Percentiles rank a stretch among this genome's conserved stretches.
Conservation (phyloP, 2,113 vertebrate genomes). For the Paratilapia polleni region DNA sequence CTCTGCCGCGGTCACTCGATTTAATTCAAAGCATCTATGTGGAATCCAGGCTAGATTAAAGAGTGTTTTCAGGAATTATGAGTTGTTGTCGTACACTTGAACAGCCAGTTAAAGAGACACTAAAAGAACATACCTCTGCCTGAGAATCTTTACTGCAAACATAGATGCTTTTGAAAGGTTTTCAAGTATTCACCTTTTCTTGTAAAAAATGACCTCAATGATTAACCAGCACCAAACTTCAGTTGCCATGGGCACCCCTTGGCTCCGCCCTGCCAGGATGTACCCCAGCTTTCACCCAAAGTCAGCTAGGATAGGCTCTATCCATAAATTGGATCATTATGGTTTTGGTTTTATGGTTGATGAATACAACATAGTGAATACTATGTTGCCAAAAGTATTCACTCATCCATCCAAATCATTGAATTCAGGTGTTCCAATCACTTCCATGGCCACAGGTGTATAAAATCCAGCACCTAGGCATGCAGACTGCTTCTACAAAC, state of each 20-base stretch:
- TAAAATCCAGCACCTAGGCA: no score
- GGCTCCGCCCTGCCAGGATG: not conserved
- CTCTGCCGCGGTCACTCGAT: not conserved
- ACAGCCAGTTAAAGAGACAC: not conserved
- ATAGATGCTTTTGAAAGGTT: not conserved
- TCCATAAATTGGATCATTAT: not conserved
- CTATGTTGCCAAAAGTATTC: no score
- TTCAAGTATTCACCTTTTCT: not conserved
- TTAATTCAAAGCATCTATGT: not conserved
- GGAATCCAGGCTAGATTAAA: not conserved
- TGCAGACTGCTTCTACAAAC: no score
- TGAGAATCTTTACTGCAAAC: not conserved
- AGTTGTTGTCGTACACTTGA: not conserved
- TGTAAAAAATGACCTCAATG: not conserved
- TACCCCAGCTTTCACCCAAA: not conserved
- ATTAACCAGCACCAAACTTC: not conserved
- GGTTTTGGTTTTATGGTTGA: not conserved
- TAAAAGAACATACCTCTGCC: not conserved
- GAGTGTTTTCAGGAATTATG: not conserved
- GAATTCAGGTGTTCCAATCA: no score
- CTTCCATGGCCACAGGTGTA: no score
- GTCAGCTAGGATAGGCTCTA: not conserved
- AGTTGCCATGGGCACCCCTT: no score
- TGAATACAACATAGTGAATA: no score
- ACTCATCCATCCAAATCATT: no score